These are phyloP conservation scores for Oncorhynchus mykiss DNA, from an alignment of 2,113 vertebrate species.

Conservation along the genomic window DNA sequence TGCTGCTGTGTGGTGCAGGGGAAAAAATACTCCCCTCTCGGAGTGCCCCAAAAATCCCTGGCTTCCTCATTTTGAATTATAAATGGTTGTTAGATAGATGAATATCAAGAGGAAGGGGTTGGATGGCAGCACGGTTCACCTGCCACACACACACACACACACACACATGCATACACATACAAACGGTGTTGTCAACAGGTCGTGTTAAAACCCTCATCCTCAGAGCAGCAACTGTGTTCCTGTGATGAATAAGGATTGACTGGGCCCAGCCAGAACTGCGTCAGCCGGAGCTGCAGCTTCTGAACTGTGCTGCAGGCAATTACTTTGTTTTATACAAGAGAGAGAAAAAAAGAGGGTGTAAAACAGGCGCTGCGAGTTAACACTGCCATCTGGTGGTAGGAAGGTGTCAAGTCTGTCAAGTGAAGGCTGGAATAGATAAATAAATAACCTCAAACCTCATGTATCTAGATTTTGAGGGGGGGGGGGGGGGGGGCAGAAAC, in stretches of 20 bases:
- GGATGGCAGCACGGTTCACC: constrained; percentile 23
- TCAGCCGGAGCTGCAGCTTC: constrained; percentile 70
- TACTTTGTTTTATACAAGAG: constrained; percentile 73
- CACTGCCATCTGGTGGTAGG: constrained; percentile 73
- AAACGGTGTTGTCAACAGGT: constrained; percentile 30
- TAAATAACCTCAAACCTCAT: neutral
- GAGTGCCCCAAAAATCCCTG: constrained; percentile 34
- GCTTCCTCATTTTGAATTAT: constrained; percentile 57
- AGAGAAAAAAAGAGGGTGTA: constrained; percentile 2
- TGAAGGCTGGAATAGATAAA: neutral
- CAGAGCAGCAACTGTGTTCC: constrained; percentile 35
- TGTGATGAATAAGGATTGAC: constrained; percentile 73
- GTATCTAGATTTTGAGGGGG: neutral
- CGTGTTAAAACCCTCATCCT: constrained; percentile 26
- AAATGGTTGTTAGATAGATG: constrained; percentile 56
- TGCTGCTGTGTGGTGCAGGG: constrained; percentile 32
- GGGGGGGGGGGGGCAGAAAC: neutral
- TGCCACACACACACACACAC: neutral
- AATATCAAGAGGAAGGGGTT: constrained; percentile 35
- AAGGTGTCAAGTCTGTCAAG: neutral
- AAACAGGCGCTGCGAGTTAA: constrained; percentile 47
- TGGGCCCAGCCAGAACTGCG: constrained; percentile 67
- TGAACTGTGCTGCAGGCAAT: constrained; percentile 77
- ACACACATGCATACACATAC: neutral
- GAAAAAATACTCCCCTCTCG: constrained; percentile 14